Conservation (phyloP, 30 jellyfish, hydroid and myxozoan species). For the Nemopilema nomurai region DNA sequence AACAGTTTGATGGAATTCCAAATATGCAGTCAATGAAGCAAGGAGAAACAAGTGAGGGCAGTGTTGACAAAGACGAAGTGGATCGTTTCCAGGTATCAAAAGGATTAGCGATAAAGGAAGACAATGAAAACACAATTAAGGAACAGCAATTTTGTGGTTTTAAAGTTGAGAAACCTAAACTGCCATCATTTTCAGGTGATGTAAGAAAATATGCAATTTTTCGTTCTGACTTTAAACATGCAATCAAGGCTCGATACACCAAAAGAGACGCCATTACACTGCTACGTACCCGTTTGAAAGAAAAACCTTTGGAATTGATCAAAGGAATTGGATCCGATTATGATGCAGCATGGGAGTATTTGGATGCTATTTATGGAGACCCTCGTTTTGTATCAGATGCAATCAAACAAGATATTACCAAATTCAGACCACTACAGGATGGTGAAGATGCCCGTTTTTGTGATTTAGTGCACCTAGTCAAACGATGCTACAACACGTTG, state of each 20-base stretch:
- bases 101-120: constrained; percentile 2
- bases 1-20: constrained; percentile 52
- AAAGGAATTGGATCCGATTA: constrained; percentile 64
- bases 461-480: constrained; percentile 67
- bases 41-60: constrained; percentile 32
- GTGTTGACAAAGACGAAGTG: constrained; percentile 23
- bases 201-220: constrained; percentile 56
- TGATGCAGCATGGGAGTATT: constrained; percentile 71
- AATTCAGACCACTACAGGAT: constrained; percentile 59
- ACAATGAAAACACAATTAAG: constrained; percentile 4
- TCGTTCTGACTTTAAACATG: constrained; percentile 62
- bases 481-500: constrained; percentile 55
- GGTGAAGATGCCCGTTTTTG: constrained; percentile 74
- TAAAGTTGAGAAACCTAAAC: constrained; percentile 47
- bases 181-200: constrained; percentile 70
- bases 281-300: constrained; percentile 49
- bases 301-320: constrained; percentile 63
- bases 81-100: constrained; percentile 11
- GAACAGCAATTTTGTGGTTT: constrained; percentile 53
- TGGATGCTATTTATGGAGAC: constrained; percentile 76
- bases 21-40: constrained; percentile 33
- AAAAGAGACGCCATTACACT: constrained; percentile 56
- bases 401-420: constrained; percentile 64
- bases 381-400: constrained; percentile 69
- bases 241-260: constrained; percentile 56